phyloP scores from a whole-genome alignment of 2,797 vertebrate species.

The Limnodromus scolopaceus region DNA sequence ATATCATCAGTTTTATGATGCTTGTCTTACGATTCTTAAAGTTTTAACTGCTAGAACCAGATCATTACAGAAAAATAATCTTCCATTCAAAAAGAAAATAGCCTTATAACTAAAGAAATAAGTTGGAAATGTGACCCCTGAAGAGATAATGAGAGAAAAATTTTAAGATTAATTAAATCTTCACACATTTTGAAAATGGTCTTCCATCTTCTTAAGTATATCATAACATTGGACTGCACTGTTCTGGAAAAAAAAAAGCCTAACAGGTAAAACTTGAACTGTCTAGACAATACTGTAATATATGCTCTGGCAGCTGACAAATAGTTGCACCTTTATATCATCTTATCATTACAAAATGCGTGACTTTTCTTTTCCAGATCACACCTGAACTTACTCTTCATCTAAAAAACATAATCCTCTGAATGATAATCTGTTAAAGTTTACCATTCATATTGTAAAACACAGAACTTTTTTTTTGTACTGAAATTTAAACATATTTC shows the following conservation, averaged over 20 bases:
- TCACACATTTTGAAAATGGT: not conserved
- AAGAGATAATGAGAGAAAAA: not conserved
- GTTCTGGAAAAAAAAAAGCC: not conserved
- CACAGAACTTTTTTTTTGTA: not conserved
- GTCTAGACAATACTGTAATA: not conserved
- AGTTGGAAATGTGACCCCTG: not conserved
- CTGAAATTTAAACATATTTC: not conserved
- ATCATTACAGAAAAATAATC: not conserved
- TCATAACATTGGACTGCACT: not conserved
- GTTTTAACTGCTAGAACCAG: not conserved
- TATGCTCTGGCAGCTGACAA: not conserved
- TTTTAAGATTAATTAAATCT: not conserved
- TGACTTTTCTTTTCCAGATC: not conserved
- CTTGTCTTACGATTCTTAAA: not conserved
- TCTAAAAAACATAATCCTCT: not conserved
- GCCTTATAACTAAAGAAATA: not conserved
- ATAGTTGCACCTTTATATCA: not conserved
- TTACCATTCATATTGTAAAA: not conserved
- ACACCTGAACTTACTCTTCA: not conserved
- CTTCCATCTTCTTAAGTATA: not conserved
- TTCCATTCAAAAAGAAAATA: not conserved
- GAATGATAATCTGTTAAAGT: not conserved
- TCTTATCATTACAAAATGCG: not conserved
- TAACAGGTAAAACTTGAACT: not conserved
- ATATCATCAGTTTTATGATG: not conserved